Base-by-base conservation (phyloP, 2,888 invertebrate species). In the Parascotia fuliginaria region DNA sequence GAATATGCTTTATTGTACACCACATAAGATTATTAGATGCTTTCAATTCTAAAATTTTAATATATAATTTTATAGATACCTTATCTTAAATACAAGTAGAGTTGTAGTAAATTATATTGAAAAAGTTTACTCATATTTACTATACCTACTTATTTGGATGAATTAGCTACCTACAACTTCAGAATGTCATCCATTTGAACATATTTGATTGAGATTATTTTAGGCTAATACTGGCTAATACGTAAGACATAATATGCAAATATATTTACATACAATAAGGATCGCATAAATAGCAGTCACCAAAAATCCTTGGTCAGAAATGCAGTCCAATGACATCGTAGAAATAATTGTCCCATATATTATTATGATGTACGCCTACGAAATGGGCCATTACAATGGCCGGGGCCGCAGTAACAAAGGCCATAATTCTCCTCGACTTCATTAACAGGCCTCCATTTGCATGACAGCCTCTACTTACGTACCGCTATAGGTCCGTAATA, bases 361-460 rank as follows among this genome's bases (percentile, higher is more conserved):
- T 88, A 88, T 81, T 79, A 87, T 89, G 89, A 90, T 89, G 79
- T 84, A 89, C 81, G 86, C 80, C 78, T 84, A 81, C 83, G 83
- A 85, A 89, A 91, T 86, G 86, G 90, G 78, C 89, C 83, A 90
- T 91, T 89, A 84, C 77, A 77, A 73, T 76, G 64, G 79, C 81
- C 78, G 82, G 82, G 77, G 81, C 81, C 83, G 89, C 89, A 85
- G 81, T 89, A 88, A 89, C 91, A 90, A 90, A 85, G 84, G 77
- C 89, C 84, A 91, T 91, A 91, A 90, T 89, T 91, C 91, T 89
- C 85, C 79, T 84, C 82, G 86, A 84, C 89, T 91, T 91, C 91
- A 91, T 91, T 91, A 90, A 87, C 90, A 90, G 90, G 85, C 89
- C 84, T 86, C 90, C 90, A 91, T 91, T 91, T 91, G 90, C 90